Evolutionary conservation across 2,888 invertebrate species (phyloP).

Genomic region (Metalampra italica): DNA sequence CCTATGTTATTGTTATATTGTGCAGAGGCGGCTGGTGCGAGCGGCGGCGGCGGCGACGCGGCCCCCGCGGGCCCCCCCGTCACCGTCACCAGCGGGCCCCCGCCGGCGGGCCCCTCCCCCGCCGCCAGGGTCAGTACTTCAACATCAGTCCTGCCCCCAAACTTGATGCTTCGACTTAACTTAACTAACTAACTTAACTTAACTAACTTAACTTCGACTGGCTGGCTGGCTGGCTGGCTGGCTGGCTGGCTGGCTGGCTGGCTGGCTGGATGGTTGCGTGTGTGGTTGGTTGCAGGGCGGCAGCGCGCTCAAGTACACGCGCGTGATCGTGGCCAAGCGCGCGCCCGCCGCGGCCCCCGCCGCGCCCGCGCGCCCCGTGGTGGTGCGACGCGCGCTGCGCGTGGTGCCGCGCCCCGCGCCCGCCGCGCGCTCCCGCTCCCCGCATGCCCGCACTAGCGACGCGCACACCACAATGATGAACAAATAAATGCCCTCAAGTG

Average conservation of each 20-base stretch:
- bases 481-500: too few relatives aligned
- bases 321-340: slow-evolving; percentile 18
- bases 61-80: background rate
- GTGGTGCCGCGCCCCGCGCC: background rate
- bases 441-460: background rate
- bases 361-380: background rate
- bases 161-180: too few relatives aligned
- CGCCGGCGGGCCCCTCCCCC: background rate
- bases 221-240: too few relatives aligned
- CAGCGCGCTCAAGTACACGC: slow-evolving; percentile 17
- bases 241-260: too few relatives aligned
- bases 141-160: too few relatives aligned
- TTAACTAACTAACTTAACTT: too few relatives aligned
- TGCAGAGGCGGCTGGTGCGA: too few relatives aligned
- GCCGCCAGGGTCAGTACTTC: background rate
- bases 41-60: slow-evolving; percentile 10
- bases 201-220: too few relatives aligned
- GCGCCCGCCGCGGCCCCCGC: slow-evolving; percentile 8
- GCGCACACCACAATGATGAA: background rate
- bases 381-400: slow-evolving; percentile 3
- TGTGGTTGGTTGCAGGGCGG: slow-evolving; percentile 6
- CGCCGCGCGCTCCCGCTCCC: background rate
- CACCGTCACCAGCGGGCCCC: slow-evolving; percentile 10
- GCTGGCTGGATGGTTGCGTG: background rate
- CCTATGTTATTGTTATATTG: too few relatives aligned